Evolutionary conservation across 30 jellyfish, hydroid and myxozoan species (phyloP).

Genomic region (Turritopsis rubra): DNA sequence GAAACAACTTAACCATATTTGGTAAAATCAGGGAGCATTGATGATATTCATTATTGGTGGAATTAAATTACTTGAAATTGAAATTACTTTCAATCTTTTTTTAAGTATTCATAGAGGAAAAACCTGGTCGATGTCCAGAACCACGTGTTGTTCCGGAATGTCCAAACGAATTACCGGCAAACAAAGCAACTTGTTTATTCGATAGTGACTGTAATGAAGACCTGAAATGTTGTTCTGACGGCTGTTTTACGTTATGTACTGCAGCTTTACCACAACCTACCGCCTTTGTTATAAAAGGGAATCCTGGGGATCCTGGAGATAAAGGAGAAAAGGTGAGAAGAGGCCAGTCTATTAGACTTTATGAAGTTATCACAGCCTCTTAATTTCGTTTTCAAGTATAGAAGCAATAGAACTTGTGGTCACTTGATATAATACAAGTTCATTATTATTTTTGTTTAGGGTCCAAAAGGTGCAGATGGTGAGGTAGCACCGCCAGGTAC

Average conservation of each 20-base stretch:
- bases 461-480: not conserved
- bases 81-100: too few species aligned
- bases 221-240: conserved; percentile 28
- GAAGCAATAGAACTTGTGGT: not conserved
- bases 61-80: not conserved
- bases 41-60: not conserved
- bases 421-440: not conserved
- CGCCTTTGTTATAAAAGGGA: conserved; percentile 9
- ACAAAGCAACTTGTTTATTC: conserved; percentile 25
- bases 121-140: not conserved
- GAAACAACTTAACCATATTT: too few species aligned
- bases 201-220: conserved; percentile 15
- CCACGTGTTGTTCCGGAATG: not conserved
- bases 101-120: not conserved
- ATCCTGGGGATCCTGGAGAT: conserved; percentile 37
- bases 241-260: conserved; percentile 8
- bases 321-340: conserved; percentile 23
- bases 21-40: not conserved
- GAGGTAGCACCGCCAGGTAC: not conserved
- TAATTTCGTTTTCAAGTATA: not conserved
- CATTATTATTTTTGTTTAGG: not conserved
- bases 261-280: conserved; percentile 17
- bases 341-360: too few species aligned
- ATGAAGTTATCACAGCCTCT: too few species aligned
- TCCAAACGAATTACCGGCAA: not conserved